These are phyloP conservation scores for Synergus gifuensis DNA, from an alignment of 2,888 invertebrate species.

Conservation along the genomic window DNA sequence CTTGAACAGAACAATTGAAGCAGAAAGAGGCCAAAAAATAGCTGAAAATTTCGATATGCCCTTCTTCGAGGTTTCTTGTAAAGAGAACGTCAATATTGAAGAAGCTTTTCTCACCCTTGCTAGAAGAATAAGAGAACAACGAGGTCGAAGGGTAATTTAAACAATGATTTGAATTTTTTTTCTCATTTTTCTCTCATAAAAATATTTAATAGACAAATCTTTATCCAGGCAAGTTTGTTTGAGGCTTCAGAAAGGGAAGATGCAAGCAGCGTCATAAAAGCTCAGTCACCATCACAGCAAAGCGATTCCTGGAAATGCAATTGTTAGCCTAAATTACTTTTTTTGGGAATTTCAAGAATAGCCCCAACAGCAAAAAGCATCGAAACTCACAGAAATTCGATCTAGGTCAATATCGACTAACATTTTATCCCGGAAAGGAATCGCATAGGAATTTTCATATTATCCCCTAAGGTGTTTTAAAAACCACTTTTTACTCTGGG, in stretches of 20 bases:
- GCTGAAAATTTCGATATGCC: slow-evolving; percentile 93
- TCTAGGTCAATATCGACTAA: not conserved
- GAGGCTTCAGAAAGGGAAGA: slow-evolving; percentile 71
- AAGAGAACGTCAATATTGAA: slow-evolving; percentile 91
- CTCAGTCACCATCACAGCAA: slow-evolving; percentile 68
- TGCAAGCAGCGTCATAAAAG: slow-evolving; percentile 69
- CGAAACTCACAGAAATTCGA: slow-evolving; percentile 29
- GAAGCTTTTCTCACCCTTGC: slow-evolving; percentile 90
- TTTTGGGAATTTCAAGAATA: slow-evolving; percentile 24
- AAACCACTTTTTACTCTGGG: slow-evolving; percentile 4
- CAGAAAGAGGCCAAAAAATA: slow-evolving; percentile 90
- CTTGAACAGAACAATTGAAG: slow-evolving; percentile 87
- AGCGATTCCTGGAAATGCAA: slow-evolving; percentile 72
- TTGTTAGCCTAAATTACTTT: slow-evolving; percentile 62
- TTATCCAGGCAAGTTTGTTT: slow-evolving; percentile 69
- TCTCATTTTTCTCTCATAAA: slow-evolving; percentile 20
- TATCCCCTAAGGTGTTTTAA: slow-evolving; percentile 33
- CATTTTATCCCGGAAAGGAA: slow-evolving; percentile 14
- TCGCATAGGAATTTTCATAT: slow-evolving; percentile 42
- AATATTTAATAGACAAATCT: slow-evolving; percentile 16
- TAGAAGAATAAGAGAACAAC: slow-evolving; percentile 89
- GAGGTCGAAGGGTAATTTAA: slow-evolving; percentile 83
- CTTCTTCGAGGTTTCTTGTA: slow-evolving; percentile 93
- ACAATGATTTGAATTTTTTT: not conserved
- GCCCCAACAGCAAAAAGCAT: not conserved